Percentiles rank a stretch among this genome's conserved stretches.
These are phyloP conservation scores for Polia nebulosa DNA, from an alignment of 2,888 invertebrate species.

Conservation along the genomic window DNA sequence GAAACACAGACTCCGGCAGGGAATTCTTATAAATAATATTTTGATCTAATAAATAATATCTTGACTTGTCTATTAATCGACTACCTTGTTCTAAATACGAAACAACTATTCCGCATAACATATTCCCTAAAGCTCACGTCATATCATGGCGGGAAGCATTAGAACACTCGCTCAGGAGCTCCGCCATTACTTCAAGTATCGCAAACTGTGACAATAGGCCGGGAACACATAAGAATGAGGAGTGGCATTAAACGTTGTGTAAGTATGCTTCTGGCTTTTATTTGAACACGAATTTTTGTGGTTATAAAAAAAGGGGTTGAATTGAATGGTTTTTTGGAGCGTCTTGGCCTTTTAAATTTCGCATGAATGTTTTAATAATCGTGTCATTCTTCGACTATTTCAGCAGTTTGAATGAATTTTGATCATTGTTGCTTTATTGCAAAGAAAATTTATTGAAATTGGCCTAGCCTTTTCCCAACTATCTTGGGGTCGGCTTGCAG, in stretches of 20 bases:
- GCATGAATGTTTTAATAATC: too few species aligned
- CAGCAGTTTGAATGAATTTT: too few species aligned
- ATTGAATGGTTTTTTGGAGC: neutral
- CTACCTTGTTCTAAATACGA: neutral
- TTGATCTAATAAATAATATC: too few species aligned
- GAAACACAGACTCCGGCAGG: too few species aligned
- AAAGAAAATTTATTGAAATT: too few species aligned
- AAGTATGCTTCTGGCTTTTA: constrained; percentile 25
- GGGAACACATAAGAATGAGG: constrained; percentile 40
- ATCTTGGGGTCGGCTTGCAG: too few species aligned
- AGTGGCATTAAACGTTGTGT: constrained; percentile 29
- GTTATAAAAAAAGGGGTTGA: neutral
- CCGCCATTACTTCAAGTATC: constrained; percentile 45
- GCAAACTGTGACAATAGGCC: constrained; percentile 40
- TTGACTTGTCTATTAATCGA: neutral
- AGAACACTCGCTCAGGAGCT: constrained; percentile 13
- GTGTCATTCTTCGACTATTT: too few species aligned
- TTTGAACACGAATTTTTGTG: constrained; percentile 24
- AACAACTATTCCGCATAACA: neutral
- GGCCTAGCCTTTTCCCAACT: too few species aligned
- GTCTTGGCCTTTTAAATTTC: neutral
- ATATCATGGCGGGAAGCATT: constrained; percentile 19
- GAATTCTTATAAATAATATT: too few species aligned
- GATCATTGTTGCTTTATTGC: too few species aligned
- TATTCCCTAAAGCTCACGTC: constrained; percentile 9